Conservation (phyloP, 2,797 vertebrate genomes). For the Hozukius guyotensis region DNA sequence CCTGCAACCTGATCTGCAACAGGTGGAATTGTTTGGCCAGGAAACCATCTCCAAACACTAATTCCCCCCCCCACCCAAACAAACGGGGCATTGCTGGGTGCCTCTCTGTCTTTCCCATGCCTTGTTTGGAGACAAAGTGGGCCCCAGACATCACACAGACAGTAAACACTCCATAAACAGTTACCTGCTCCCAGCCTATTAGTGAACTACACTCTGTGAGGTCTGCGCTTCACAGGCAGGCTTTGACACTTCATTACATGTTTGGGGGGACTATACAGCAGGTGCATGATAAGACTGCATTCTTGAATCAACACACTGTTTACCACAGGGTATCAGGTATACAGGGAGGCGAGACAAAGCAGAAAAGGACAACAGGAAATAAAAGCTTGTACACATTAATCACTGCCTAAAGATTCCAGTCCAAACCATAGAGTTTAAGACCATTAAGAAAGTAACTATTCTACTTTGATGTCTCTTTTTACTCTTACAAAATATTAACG, state of each 20-base stretch:
- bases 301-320: constrained; percentile 12
- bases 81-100: constrained; percentile 55
- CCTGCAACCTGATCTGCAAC: constrained; percentile 62
- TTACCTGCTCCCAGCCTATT: constrained; percentile 57
- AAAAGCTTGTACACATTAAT: not conserved
- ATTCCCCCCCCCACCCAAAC: constrained; percentile 59
- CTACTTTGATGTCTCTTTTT: not conserved
- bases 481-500: not conserved
- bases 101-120: constrained; percentile 49
- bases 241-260: constrained; percentile 41
- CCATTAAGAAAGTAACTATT: not conserved
- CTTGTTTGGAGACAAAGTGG: constrained; percentile 71
- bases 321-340: not conserved
- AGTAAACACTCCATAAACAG: constrained; percentile 75
- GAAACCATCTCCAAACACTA: constrained; percentile 63
- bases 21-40: constrained; percentile 76
- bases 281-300: constrained; percentile 20
- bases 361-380: not conserved
- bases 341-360: not conserved
- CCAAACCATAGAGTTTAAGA: not conserved
- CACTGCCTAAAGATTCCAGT: not conserved
- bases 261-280: constrained; percentile 30
- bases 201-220: constrained; percentile 50
- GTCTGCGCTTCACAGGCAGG: constrained; percentile 35
- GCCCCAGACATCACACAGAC: constrained; percentile 65